Evolutionary conservation across 2,113 vertebrate species (phyloP).

Genomic region (Strix aluco): DNA sequence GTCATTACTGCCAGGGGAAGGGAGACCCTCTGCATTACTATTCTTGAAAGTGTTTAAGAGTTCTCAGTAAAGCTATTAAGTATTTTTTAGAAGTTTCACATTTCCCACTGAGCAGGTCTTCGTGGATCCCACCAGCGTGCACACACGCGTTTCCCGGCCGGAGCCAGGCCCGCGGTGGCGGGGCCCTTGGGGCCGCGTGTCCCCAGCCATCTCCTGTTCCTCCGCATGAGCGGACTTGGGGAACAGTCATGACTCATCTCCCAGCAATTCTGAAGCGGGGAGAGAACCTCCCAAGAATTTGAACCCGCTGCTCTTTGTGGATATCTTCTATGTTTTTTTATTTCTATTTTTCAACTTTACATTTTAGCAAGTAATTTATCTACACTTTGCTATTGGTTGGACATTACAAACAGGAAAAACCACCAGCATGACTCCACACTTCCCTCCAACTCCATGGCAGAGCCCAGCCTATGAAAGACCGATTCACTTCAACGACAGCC

Average conservation of each 20-base stretch:
- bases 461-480: neutral
- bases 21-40: accelerated
- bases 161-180: accelerated
- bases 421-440: neutral
- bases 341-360: neutral
- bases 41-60: neutral
- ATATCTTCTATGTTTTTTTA: neutral
- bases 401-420: neutral
- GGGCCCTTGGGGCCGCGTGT: neutral
- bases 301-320: neutral
- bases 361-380: neutral
- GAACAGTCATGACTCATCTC: neutral
- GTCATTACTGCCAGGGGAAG: neutral
- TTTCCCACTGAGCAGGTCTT: neutral
- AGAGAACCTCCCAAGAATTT: neutral
- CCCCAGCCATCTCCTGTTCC: neutral
- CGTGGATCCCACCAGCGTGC: neutral
- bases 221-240: neutral
- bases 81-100: accelerated
- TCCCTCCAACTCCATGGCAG: neutral
- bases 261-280: neutral
- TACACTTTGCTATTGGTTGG: neutral
- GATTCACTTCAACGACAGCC: accelerated
- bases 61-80: neutral
- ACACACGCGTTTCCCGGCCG: neutral